A percentile compares a stretch with the other conserved stretches of the same genome.
Conservation (phyloP, 2,113 vertebrate genomes). For the Lepus americanus region DNA sequence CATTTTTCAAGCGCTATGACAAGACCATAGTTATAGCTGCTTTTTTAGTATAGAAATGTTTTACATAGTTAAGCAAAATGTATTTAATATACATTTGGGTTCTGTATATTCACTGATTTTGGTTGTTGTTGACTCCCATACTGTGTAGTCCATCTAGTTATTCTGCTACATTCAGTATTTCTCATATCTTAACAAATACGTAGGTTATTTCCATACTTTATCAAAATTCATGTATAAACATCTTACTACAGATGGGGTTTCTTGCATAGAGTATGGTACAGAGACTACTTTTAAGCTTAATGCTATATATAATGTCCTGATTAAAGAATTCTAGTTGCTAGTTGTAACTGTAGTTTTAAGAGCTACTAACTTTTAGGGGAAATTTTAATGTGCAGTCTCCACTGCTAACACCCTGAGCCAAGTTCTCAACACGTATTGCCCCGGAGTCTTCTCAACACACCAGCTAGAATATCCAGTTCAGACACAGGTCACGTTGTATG, state of each 20-base stretch:
- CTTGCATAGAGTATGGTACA: background rate
- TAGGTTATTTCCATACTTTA: conserved; percentile 9
- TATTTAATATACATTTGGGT: conserved; percentile 3
- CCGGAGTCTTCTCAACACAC: background rate
- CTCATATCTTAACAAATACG: background rate
- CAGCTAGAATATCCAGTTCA: background rate
- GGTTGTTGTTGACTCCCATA: conserved; percentile 43
- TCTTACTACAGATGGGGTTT: conserved; percentile 41
- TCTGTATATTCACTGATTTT: background rate
- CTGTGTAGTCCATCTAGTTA: background rate
- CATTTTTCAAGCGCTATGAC: conserved; percentile 26
- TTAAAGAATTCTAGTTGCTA: conserved; percentile 44
- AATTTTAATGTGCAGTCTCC: background rate
- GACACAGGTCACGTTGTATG: background rate
- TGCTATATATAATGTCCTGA: background rate
- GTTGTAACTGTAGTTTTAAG: conserved; percentile 36
- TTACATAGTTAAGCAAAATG: conserved; percentile 42
- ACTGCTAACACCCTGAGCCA: background rate
- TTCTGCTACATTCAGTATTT: conserved; percentile 18
- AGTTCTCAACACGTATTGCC: background rate
- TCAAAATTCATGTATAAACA: background rate
- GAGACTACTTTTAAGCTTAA: background rate
- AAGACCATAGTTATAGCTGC: background rate
- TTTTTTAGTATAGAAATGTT: conserved; percentile 50
- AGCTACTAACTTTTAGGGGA: conserved; percentile 22